A percentile compares a stretch with the other conserved stretches of the same genome.
Evolutionary conservation across 2,888 invertebrate genomes (phyloP).

Genomic region (Glomeris marginata): DNA sequence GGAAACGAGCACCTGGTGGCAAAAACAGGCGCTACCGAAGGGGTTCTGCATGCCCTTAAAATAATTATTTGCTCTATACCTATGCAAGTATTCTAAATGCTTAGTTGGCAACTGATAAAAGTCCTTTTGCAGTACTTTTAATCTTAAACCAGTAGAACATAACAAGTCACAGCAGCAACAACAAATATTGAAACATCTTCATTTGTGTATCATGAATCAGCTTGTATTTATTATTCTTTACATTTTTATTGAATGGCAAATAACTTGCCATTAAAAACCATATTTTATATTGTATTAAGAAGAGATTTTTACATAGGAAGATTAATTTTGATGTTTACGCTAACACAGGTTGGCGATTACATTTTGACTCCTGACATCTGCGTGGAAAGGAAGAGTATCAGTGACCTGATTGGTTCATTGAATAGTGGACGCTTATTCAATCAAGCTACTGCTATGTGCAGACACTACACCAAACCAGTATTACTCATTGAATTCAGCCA

Average conservation of each 20-base stretch:
- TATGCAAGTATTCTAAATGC: no score
- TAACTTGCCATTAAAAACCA: background rate
- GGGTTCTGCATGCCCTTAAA: no score
- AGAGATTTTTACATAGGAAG: background rate
- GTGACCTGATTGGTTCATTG: conserved; percentile 88
- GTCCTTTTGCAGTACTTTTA: no score
- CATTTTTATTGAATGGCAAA: background rate
- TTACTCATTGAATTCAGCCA: conserved; percentile 92
- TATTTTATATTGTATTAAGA: background rate
- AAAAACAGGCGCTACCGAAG: no score
- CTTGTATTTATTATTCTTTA: no score
- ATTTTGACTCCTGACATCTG: conserved; percentile 92
- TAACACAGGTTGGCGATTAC: conserved; percentile 79
- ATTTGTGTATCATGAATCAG: no score
- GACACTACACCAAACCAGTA: conserved; percentile 73
- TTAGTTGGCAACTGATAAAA: no score
- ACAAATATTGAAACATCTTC: no score
- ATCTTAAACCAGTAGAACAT: no score
- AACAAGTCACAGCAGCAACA: no score
- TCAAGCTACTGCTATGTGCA: conserved; percentile 86
- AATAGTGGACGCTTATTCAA: conserved; percentile 89
- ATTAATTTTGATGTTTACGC: conserved; percentile 12
- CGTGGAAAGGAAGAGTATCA: conserved; percentile 89
- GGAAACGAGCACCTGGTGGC: no score
- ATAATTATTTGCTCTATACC: no score